A percentile compares a stretch with the other conserved stretches of the same genome.
These are phyloP conservation scores for Naja naja DNA, from an alignment of 2,113 vertebrate genomes.

Conservation along the genomic window DNA sequence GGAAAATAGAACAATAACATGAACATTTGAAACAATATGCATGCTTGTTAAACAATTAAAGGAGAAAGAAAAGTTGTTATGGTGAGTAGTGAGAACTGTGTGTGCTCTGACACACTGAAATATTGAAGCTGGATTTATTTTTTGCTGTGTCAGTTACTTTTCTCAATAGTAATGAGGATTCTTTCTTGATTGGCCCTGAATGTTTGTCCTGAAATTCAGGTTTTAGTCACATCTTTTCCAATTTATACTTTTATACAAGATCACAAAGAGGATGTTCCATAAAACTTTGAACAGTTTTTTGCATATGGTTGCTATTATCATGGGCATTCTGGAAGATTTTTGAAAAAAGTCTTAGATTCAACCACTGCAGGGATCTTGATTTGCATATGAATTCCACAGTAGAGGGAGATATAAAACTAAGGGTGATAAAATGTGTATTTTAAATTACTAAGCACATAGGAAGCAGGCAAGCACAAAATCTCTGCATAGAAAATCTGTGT, in stretches of 20 bases:
- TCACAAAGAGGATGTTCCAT: background rate
- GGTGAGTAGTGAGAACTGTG: background rate
- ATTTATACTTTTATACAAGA: background rate
- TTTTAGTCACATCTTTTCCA: background rate
- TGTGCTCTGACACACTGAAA: background rate
- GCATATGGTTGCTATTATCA: background rate
- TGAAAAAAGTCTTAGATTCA: background rate
- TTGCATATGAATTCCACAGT: background rate
- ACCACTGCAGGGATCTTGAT: background rate
- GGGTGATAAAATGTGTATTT: background rate
- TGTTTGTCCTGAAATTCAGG: background rate
- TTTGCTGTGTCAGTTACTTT: background rate
- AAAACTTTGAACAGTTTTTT: background rate
- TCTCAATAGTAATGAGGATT: background rate
- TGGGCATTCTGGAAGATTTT: background rate
- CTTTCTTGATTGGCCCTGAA: background rate
- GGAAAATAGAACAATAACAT: background rate
- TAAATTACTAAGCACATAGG: background rate
- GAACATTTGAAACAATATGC: background rate
- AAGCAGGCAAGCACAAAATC: background rate
- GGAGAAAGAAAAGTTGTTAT: background rate
- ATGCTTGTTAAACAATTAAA: background rate
- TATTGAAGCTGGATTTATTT: background rate
- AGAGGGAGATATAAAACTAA: background rate
- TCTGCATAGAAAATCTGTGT: background rate